Base-by-base conservation (phyloP, 2,113 vertebrate genomes). In the Mugil cephalus region DNA sequence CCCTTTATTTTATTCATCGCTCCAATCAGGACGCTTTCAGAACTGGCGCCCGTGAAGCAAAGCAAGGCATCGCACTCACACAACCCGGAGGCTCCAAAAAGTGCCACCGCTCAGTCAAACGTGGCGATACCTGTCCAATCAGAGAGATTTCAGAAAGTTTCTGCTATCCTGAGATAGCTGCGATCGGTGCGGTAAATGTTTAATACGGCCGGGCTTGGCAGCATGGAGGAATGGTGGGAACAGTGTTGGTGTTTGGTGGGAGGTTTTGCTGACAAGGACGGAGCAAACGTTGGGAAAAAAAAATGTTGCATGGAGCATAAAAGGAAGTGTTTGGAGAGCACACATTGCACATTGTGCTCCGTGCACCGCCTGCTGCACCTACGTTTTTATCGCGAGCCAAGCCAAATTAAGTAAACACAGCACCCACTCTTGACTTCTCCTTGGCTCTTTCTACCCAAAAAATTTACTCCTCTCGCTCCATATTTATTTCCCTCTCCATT, bases 311-410 rank as follows among this genome's bases (percentile, higher is more conserved):
- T 30, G 7, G 5, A 73, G 54, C 77, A 70, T 82, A 59, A 77
- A 79, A 83, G 67, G 40, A 79, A 63, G 70, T 80, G 74, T 84
- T 82, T 82, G 53, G 50, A 40, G 9, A 21, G 66, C 72, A 66
- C 56, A 69, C 74, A 34, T 76, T 53, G 56, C 70, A 65, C 65
- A 80, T 87, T 87, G 82, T 88, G 73, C 60, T 66, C 74, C 80
- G 63, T 75, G 63, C 74, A 42, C 70, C 70, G 39, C 82, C 65
- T 48, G 69, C 86, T 88, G 85, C 90, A 74, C 66, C 78, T 83
- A 82, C 76, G 47, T 91, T 90, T n/a, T 93, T 87, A 89, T 90
- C 84, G 85, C 72, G 79, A 81, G 64, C 78, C 60, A 74, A 88
- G 71, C 67, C 76, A 79, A 83, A 83, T 85, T 68, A 81, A 82